Base-by-base conservation (phyloP, 2,888 invertebrate genomes). In the Tetropium fuscum region DNA sequence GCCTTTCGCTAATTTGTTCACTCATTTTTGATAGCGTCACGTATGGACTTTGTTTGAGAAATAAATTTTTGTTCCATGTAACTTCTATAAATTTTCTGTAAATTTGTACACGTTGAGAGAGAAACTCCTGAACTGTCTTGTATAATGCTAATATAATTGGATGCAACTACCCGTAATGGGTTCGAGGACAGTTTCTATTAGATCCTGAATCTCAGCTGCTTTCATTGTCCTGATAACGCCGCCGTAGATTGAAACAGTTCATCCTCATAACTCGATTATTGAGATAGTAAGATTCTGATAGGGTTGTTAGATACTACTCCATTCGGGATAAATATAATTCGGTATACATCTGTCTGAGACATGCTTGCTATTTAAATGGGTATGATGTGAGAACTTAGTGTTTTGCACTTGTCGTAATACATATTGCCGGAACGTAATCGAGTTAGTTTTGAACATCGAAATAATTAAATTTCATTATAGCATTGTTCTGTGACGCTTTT, bases 221-320 rank as follows among this genome's bases (percentile, higher is more conserved):
- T 40, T 55, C 47, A 47, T 55, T 60, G 55, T 49, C 40, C 40
- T 57, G 70, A 70, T 69, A 68, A 66, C 63, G 55, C 62, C 58
- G 49, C 59, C 38, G 53, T 66, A 63, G 63, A 69, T 70, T 68
- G 69, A 66, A 70, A 64, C 69, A 70, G 67, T 70, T 68, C 68
- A 66, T 70, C 63, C 68, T 54, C 59, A 69, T 64, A 70, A 71
- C 68, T 67, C 58, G 60, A 70, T 69, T 71, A 69, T 63, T 67
- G 60, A 67, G 61, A 61, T 53, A 60, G 49, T 20, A 47, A 47
- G 47, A 47, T 48, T 20, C 15, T 32, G 54, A 45, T 45, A 45
- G 20, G 36, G 54, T 45, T 30, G 20, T 11, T 34, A 41, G 43
- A 54, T 44, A 54, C 8, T 11, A 54, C 45, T 22, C 16, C 44